Conservation (phyloP, 2,888 invertebrate species). For the Bursaphelenchus okinawaensis region DNA sequence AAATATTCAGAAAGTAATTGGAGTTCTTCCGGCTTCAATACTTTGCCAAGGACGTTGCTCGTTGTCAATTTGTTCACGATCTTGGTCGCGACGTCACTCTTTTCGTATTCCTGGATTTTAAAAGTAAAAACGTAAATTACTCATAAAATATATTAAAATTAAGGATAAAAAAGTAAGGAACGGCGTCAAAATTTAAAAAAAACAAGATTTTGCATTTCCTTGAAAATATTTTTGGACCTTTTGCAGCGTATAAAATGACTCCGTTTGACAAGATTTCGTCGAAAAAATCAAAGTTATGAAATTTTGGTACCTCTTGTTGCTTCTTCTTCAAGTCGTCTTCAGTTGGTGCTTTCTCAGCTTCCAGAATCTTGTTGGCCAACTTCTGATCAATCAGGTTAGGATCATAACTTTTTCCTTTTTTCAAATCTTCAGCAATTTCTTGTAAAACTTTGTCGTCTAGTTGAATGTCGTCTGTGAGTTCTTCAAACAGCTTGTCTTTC, state of each 20-base stretch:
- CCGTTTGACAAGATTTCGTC: no score
- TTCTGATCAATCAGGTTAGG: conserved; percentile 15
- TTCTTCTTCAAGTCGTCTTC: conserved; percentile 6
- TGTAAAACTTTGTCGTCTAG: conserved; percentile 20
- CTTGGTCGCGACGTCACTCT: conserved; percentile 15
- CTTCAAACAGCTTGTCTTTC: conserved; percentile 17
- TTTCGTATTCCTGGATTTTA: conserved; percentile 14
- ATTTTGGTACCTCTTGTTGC: conserved; percentile 7
- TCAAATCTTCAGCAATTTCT: conserved; percentile 23
- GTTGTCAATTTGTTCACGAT: conserved; percentile 21
- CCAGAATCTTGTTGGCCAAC: conserved; percentile 18
- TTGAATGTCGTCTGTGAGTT: conserved; percentile 20
- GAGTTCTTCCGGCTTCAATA: conserved; percentile 16
- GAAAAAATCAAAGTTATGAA: no score
- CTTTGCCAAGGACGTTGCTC: conserved; percentile 18
- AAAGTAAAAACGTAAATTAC: background rate
- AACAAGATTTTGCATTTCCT: no score
- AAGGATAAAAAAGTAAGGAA: no score
- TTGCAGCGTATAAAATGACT: no score
- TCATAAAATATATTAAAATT: no score
- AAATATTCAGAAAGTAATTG: conserved; percentile 24
- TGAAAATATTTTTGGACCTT: no score
- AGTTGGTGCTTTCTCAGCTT: conserved; percentile 15
- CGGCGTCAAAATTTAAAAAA: no score
- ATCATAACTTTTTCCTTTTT: conserved; percentile 20